These are phyloP conservation scores for Falco columbarius DNA, from an alignment of 2,797 vertebrate genomes.

Conservation along the genomic window DNA sequence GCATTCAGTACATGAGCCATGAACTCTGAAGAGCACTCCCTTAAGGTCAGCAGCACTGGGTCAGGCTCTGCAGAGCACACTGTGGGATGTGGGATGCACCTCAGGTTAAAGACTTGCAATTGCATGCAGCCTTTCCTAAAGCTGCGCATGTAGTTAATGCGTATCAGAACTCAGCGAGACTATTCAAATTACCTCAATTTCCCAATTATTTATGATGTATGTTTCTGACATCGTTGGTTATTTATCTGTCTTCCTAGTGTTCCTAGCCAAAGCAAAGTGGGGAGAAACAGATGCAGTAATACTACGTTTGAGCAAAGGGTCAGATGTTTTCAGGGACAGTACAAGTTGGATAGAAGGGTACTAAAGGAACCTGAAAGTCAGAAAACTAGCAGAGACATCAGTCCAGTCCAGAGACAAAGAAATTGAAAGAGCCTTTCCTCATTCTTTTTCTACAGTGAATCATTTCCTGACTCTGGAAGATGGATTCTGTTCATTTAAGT, in stretches of 20 bases:
- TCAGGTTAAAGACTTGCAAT: constrained; percentile 47
- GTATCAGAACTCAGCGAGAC: constrained; percentile 17
- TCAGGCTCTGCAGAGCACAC: constrained; percentile 10
- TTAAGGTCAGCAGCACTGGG: background rate
- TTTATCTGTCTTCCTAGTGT: constrained; percentile 27
- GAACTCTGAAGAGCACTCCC: constrained; percentile 54
- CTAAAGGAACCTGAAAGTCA: background rate
- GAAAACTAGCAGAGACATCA: background rate
- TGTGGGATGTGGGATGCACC: constrained; percentile 26
- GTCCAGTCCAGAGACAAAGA: background rate
- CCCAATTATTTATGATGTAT: constrained; percentile 34
- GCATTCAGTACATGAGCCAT: background rate
- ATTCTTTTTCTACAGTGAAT: constrained; percentile 3
- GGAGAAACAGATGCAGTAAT: constrained; percentile 17
- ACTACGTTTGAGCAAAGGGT: background rate
- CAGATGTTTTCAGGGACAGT: background rate
- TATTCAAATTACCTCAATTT: constrained; percentile 56
- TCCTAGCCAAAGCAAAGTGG: constrained; percentile 26
- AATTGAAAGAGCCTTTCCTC: constrained; percentile 8
- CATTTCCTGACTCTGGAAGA: constrained; percentile 55
- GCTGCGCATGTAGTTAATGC: background rate
- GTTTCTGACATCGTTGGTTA: constrained; percentile 1
- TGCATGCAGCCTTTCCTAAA: background rate
- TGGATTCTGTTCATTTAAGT: constrained; percentile 65
- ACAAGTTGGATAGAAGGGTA: background rate